Conservation (phyloP, 1,140 invertebrate species). For the Drosophila novamexicana region DNA sequence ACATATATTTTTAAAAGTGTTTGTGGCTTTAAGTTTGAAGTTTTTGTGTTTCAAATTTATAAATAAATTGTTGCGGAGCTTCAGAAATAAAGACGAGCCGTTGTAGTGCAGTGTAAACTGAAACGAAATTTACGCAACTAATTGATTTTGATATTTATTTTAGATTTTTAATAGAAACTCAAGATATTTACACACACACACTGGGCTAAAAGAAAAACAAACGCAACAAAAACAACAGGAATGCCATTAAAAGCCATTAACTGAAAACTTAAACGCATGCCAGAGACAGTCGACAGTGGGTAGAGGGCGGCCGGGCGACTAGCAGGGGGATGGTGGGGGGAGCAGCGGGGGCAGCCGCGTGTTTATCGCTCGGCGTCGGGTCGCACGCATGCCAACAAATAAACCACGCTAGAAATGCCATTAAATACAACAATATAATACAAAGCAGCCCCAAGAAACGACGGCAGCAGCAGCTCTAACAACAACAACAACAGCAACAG, state of each 20-base stretch:
- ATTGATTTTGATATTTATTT: slow-evolving; percentile 78
- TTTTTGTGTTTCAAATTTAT: too few relatives aligned
- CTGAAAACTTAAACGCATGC: slow-evolving; percentile 82
- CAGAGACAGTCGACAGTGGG: slow-evolving; percentile 56
- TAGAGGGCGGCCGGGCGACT: not conserved
- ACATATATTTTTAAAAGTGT: slow-evolving; percentile 28
- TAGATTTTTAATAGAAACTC: slow-evolving; percentile 59
- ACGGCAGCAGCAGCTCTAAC: slow-evolving; percentile 3
- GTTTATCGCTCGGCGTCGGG: slow-evolving; percentile 75
- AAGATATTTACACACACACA: slow-evolving; percentile 10
- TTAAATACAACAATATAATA: slow-evolving; percentile 75
- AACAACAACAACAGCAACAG: slow-evolving; percentile 15
- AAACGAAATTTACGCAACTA: slow-evolving; percentile 70
- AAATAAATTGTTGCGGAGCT: too few relatives aligned
- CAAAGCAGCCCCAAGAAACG: slow-evolving; percentile 46
- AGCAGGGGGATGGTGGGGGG: not conserved
- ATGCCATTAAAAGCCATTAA: slow-evolving; percentile 81
- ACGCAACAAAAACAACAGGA: slow-evolving; percentile 38
- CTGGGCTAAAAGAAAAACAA: slow-evolving; percentile 16
- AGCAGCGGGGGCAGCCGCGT: slow-evolving; percentile 46
- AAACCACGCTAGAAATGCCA: slow-evolving; percentile 80
- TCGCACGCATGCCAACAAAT: slow-evolving; percentile 79
- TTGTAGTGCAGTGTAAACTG: not conserved
- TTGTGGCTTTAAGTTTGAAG: too few relatives aligned
- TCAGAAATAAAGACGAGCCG: too few relatives aligned